Conservation (phyloP, 2,888 invertebrate genomes). For the Geophilus truncorum region DNA sequence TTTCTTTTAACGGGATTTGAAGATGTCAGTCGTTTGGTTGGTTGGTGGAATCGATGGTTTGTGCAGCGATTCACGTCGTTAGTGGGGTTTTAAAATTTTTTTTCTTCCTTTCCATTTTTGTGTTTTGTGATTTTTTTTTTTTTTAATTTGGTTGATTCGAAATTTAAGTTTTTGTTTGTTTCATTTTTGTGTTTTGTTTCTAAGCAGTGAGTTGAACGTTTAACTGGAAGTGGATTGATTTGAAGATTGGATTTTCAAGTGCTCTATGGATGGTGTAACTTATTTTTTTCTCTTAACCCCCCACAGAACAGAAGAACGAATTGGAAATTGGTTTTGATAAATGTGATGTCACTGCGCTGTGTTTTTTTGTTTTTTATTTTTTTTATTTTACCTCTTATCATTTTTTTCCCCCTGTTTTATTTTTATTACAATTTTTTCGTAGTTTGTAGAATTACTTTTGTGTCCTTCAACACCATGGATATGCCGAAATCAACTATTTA, state of each 20-base stretch:
- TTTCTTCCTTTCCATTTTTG: neutral
- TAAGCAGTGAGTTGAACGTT: neutral
- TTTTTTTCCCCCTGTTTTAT: neutral
- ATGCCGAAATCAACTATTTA: conserved; percentile 23
- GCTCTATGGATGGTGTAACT: neutral
- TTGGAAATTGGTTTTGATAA: neutral
- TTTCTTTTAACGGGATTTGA: too few relatives aligned
- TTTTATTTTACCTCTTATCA: neutral
- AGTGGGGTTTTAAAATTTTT: neutral
- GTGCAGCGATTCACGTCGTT: neutral
- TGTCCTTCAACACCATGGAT: conserved; percentile 19
- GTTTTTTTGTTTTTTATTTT: neutral
- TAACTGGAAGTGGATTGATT: neutral
- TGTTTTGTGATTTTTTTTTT: neutral
- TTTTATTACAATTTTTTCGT: neutral
- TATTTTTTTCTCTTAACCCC: neutral
- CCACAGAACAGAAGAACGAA: neutral
- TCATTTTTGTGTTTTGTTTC: neutral
- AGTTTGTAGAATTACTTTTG: neutral
- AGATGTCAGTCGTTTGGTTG: neutral
- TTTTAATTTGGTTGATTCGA: neutral
- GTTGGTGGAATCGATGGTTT: neutral
- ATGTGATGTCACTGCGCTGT: neutral
- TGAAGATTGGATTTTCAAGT: neutral
- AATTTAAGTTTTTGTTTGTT: too few relatives aligned